A percentile compares a stretch with the other conserved stretches of the same genome.
These are phyloP conservation scores for Aptenodytes forsteri DNA, from an alignment of 2,113 vertebrate species.

Conservation along the genomic window DNA sequence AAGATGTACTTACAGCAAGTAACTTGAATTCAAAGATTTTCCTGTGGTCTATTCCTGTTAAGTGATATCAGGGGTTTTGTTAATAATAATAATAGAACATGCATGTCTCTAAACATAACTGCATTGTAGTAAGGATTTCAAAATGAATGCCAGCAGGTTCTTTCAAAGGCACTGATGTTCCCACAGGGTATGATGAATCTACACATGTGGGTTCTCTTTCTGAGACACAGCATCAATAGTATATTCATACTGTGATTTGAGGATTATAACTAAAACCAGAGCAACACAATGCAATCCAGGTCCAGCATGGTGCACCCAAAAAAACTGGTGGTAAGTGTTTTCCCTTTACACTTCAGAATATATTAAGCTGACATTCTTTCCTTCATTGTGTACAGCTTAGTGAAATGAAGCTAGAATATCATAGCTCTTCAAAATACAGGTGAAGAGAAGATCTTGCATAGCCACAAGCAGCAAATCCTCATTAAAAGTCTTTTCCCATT, in stretches of 20 bases:
- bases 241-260: not conserved
- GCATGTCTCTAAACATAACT: not conserved
- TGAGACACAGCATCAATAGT: not conserved
- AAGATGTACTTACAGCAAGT: not conserved
- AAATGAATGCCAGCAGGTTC: not conserved
- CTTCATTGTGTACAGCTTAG: not conserved
- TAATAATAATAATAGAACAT: not conserved
- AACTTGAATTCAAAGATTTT: not conserved
- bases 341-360: not conserved
- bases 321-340: not conserved
- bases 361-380: not conserved
- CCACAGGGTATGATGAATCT: not conserved
- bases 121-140: not conserved
- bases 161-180: not conserved
- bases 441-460: conserved; percentile 15
- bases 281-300: not conserved
- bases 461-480: conserved; percentile 46
- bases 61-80: not conserved
- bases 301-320: not conserved
- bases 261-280: not conserved
- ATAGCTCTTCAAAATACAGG: conserved; percentile 23
- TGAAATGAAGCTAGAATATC: not conserved
- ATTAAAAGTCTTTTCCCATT: not conserved
- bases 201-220: not conserved
- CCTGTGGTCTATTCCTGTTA: not conserved